Evolutionary conservation across 2,888 invertebrate genomes (phyloP).

Genomic region (Andrena praecox): DNA sequence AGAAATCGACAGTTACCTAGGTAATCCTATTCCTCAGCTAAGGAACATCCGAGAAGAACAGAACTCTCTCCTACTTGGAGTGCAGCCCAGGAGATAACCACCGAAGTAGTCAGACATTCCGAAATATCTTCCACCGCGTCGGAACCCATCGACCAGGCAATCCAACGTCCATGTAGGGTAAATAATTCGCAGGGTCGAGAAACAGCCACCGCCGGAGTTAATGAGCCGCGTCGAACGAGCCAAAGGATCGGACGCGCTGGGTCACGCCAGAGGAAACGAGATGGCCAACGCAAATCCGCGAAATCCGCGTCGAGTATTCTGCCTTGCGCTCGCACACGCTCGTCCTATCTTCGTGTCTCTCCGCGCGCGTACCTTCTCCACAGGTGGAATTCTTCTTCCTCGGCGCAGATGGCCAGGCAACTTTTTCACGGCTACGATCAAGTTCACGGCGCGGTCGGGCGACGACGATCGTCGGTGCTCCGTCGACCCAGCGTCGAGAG

Average conservation of each 20-base stretch:
- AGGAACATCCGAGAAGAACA: background rate
- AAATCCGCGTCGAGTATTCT: constrained; percentile 31
- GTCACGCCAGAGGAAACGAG: constrained; percentile 1
- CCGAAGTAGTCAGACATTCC: background rate
- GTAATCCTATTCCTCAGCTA: no score
- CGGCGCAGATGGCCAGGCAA: constrained; percentile 58
- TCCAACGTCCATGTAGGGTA: background rate
- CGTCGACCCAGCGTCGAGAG: constrained; percentile 41
- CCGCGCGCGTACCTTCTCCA: constrained; percentile 25
- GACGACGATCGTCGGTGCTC: constrained; percentile 32
- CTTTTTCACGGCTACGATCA: constrained; percentile 65
- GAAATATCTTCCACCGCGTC: background rate
- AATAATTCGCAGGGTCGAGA: constrained; percentile 8
- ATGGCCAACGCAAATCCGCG: constrained; percentile 33
- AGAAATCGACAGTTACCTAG: no score
- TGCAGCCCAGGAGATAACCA: background rate
- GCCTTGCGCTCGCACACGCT: constrained; percentile 8
- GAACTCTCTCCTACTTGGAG: background rate
- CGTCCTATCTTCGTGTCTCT: constrained; percentile 14
- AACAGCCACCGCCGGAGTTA: background rate
- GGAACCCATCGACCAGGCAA: background rate
- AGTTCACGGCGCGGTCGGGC: constrained; percentile 43
- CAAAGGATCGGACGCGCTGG: background rate
- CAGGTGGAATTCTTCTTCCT: constrained; percentile 40
- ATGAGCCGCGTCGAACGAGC: constrained; percentile 35